phyloP scores from a whole-genome alignment of 37 sponge, comb jelly and placozoan genomes.

The Diacarnus erythraeanus region DNA sequence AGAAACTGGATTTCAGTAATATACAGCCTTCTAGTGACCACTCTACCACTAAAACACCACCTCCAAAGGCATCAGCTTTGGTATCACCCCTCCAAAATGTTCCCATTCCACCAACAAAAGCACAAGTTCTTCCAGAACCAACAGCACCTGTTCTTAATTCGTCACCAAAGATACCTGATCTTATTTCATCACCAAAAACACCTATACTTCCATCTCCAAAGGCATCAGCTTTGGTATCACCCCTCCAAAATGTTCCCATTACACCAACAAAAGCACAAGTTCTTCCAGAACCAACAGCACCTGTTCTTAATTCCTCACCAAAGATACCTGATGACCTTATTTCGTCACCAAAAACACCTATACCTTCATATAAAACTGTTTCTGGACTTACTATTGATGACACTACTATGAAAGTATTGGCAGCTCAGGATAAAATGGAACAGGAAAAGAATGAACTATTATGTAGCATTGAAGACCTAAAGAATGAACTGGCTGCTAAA shows the following conservation, averaged over 20 bases:
- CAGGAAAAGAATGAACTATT: conserved; percentile 27
- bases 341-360: no score
- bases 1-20: no score
- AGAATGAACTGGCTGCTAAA: conserved; percentile 32
- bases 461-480: conserved; percentile 28
- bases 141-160: not conserved
- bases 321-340: not conserved
- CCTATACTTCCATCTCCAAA: not conserved
- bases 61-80: not conserved
- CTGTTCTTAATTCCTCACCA: not conserved
- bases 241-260: not conserved
- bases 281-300: conserved; percentile 3
- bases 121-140: not conserved
- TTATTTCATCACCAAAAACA: not conserved
- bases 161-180: not conserved
- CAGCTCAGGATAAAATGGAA: conserved; percentile 12
- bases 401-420: not conserved
- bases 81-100: not conserved
- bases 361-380: not conserved
- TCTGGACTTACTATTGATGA: not conserved
- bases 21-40: not conserved
- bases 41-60: not conserved
- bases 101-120: not conserved
- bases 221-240: no score
- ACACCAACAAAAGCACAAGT: not conserved